phyloP scores from a whole-genome alignment of 2,113 vertebrate species.

The Scartelaos histophorus region DNA sequence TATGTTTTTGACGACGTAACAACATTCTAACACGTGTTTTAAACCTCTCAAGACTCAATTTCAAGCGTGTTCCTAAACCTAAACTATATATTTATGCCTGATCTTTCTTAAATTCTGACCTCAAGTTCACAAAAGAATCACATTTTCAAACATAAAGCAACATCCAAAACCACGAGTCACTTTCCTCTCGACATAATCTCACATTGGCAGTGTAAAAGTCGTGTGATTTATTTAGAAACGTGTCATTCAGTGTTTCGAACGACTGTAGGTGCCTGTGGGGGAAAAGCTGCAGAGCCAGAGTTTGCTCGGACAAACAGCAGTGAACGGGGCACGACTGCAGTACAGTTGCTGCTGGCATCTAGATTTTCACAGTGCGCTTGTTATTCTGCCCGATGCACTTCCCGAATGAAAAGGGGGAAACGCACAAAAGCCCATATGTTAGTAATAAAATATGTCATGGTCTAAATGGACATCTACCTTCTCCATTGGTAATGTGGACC shows the following conservation, averaged over 20 bases:
- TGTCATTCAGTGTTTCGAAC: background rate
- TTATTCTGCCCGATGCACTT: slow-evolving; percentile 35
- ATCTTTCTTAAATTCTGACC: background rate
- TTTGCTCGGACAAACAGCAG: slow-evolving; percentile 14
- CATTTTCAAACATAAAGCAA: background rate
- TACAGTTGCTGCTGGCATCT: slow-evolving; percentile 24
- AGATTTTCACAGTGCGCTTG: slow-evolving; percentile 36
- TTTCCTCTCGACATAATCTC: background rate
- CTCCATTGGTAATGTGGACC: slow-evolving; percentile 67
- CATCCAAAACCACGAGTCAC: background rate
- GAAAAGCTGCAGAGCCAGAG: background rate
- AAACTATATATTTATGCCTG: background rate
- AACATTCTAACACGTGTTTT: too few species aligned
- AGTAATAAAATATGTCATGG: slow-evolving; percentile 65
- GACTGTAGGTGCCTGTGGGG: background rate
- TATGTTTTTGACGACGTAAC: too few species aligned
- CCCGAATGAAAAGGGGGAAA: slow-evolving; percentile 42
- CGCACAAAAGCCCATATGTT: slow-evolving; percentile 62
- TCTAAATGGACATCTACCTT: slow-evolving; percentile 58
- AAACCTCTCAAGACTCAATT: background rate
- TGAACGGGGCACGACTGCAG: slow-evolving; percentile 8
- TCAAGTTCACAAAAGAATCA: background rate
- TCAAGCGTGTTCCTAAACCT: background rate
- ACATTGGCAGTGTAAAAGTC: background rate
- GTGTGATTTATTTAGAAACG: background rate